Base-by-base conservation (phyloP, 2,797 vertebrate species). In the Microctenopoma lineatum region DNA sequence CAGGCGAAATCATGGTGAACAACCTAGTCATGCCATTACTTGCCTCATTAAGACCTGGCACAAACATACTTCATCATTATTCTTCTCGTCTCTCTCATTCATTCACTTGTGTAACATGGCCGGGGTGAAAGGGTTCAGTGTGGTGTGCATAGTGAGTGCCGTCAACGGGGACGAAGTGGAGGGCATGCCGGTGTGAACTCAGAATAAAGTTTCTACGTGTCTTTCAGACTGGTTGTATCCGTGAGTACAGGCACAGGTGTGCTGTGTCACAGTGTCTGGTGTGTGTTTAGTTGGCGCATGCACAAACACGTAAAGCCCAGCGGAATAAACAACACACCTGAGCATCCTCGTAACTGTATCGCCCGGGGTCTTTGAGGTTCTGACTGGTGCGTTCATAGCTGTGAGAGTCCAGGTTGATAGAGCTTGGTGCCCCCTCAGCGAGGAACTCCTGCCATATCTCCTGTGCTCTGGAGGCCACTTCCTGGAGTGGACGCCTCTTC, bases 361-460 rank as follows among this genome's bases (percentile, higher is more conserved):
- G 95, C 39, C 96, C 96, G 0, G 97, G 96, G 75, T 98, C 97
- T 88, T 96, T 97, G 85, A 98, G 94, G 77, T 98, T 98, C 89
- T 97, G 96, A 87, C 96, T 97, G 87, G 97, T 98, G 84, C 94
- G 95, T 87, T 98, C 97, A 56, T 97, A 98, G 92, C 96, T 98
- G 88, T 97, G 96, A 75, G 97, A 97, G 90, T 98, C 97, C 93
- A 98, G 90, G 89, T 98, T 98, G 93, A 98, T 98, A 77, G 97
- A 94, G 81, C 96, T 98, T 57, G 95, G 95, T 18, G 97, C 96
- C 11, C 97, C 97, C 25, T 97, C 96, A 16, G 97, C 96, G 71
- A 98, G 90, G 83, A 98, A 98, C 90, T 98, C 97, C 85, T 96
- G 95, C 97, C 97, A 98, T 87, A 98, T 98, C 91, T 98, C 96